phyloP scores from a whole-genome alignment of 2,113 vertebrate genomes.

The Budorcas taxicolor region DNA sequence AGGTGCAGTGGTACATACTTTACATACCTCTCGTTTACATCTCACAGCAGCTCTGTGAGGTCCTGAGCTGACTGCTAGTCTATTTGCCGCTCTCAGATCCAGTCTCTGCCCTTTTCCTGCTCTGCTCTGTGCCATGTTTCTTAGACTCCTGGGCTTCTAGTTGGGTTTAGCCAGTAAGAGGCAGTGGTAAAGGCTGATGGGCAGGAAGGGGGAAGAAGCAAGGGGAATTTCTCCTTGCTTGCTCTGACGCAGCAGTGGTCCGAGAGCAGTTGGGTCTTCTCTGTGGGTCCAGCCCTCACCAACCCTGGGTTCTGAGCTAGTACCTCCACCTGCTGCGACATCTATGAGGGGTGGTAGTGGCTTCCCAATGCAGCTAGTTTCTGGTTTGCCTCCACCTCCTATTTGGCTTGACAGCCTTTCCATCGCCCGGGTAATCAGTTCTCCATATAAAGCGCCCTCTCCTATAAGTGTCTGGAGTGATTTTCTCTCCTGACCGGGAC shows the following conservation, averaged over 20 bases:
- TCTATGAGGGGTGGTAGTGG: too few relatives aligned
- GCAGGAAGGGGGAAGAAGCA: not conserved
- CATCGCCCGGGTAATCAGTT: not conserved
- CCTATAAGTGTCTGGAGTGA: not conserved
- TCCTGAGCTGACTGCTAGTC: not conserved
- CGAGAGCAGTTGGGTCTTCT: not conserved
- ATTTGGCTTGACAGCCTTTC: not conserved
- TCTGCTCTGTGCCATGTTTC: not conserved
- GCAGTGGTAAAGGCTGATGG: not conserved
- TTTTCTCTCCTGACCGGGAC: not conserved
- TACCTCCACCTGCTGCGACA: not conserved
- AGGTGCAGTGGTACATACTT: not conserved
- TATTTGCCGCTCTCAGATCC: not conserved
- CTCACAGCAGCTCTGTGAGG: not conserved
- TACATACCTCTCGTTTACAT: not conserved
- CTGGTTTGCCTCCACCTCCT: not conserved
- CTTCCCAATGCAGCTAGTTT: not conserved
- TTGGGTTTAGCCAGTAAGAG: not conserved
- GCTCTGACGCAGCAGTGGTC: fast-evolving
- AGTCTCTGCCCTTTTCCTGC: not conserved
- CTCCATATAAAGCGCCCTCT: not conserved
- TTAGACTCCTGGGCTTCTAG: not conserved
- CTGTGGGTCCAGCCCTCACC: not conserved
- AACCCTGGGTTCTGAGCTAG: not conserved
- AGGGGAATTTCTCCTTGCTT: not conserved